Base-by-base conservation (phyloP, 2,888 invertebrate species). In the Anarsia innoxiella region DNA sequence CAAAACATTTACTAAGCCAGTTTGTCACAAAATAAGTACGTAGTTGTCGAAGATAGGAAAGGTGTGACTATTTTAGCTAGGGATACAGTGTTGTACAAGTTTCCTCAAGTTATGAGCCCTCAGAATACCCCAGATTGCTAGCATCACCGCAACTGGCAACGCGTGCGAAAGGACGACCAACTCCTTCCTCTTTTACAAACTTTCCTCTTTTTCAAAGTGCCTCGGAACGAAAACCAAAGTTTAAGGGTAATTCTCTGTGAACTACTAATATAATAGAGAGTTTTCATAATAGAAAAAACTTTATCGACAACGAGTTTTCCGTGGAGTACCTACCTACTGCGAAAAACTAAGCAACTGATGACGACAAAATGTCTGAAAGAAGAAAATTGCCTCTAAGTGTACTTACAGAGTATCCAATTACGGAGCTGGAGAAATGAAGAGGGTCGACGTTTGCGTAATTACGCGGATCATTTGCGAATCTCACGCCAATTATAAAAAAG, bases 401-500 rank as follows among this genome's bases (percentile, higher is more conserved):
- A 52, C n/a, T n/a, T n/a, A n/a, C 49, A 40, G 37, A 66, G 61
- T 68, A 63, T 69, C 66, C 69, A 75, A 76, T 75, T 76, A 76
- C 56, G 57, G 56, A 41, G 58, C 59, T 59, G 51, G 63, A 67
- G 66, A 74, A 69, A 80, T 80, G 82, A 83, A 73, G 76, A 82
- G 82, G 83, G 83, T 82, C 70, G 82, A 80, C 82, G 71, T 78
- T 72, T 73, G 69, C 65, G 73, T 80, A 80, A 82, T 82, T 82
- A 79, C 72, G 71, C 62, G 77, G 82, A 82, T 82, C 79, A 79
- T 82, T 82, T 79, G 71, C 63, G 67, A 80, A 75, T 77, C 71
- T 74, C 68, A 55, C 64, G 63, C 65, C 71, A 78, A 80, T 80
- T 80, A 79, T 72, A 70, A 73, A 75, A 75, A 77, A 66, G 67